These are phyloP conservation scores for Muscicapa adusta DNA, from an alignment of 2,113 vertebrate species.

Conservation along the genomic window DNA sequence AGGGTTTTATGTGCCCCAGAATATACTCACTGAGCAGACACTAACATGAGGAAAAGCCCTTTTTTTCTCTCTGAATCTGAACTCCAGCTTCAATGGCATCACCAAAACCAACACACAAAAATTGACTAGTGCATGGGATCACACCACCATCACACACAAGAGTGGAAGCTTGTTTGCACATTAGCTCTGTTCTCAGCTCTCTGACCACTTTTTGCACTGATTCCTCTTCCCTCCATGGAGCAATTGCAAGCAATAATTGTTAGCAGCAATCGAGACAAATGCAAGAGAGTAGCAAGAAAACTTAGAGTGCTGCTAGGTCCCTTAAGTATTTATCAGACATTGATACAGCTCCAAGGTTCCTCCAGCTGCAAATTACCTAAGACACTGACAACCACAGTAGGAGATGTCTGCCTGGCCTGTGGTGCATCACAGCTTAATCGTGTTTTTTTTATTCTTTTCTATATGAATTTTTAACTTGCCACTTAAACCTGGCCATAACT, in stretches of 20 bases:
- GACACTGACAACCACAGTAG: not conserved
- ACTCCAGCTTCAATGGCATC: not conserved
- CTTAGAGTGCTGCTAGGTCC: not conserved
- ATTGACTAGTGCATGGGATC: not conserved
- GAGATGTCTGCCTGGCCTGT: not conserved
- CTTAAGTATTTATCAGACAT: not conserved
- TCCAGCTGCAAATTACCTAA: not conserved
- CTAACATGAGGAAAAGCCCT: not conserved
- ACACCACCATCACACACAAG: not conserved
- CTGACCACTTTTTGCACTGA: not conserved
- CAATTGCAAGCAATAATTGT: not conserved
- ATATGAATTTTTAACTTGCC: not conserved
- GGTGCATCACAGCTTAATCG: not conserved
- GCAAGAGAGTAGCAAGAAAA: not conserved
- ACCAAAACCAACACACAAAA: not conserved
- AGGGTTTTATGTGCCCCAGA: accelerated
- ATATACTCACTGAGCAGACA: not conserved
- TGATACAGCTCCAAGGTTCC: not conserved
- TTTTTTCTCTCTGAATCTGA: not conserved
- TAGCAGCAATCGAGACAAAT: not conserved
- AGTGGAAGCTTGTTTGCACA: not conserved
- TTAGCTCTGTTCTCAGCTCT: not conserved
- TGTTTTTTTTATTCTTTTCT: not conserved
- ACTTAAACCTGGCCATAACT: not conserved
- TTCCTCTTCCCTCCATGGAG: not conserved